phyloP scores from a whole-genome alignment of 37 sponge, comb jelly and placozoan genomes.

The Ianthella basta region DNA sequence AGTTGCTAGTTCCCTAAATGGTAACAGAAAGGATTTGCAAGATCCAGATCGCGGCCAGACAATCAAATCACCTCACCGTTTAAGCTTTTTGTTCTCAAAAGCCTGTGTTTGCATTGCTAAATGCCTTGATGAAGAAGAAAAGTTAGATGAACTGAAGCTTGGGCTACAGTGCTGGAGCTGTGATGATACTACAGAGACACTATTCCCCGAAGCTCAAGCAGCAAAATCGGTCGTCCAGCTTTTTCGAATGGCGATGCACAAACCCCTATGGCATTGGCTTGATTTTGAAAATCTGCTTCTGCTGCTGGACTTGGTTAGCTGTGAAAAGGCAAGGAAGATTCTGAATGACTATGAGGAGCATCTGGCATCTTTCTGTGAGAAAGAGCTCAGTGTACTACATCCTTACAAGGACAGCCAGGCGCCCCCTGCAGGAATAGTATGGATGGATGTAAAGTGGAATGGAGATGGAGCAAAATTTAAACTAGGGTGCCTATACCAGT shows the following conservation, averaged over 20 bases:
- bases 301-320: background rate
- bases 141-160: background rate
- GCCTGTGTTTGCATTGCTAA: background rate
- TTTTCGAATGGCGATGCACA: background rate
- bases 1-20: no score
- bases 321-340: background rate
- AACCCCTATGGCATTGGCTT: constrained; percentile 1
- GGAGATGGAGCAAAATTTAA: background rate
- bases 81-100: background rate
- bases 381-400: background rate
- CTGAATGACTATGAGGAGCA: background rate
- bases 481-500: background rate
- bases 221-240: background rate
- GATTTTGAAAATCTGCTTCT: background rate
- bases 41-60: no score
- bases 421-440: background rate
- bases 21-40: no score
- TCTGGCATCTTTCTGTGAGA: background rate
- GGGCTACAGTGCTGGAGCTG: background rate
- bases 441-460: constrained; percentile 14
- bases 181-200: background rate
- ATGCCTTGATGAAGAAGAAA: background rate
- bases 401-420: no score
- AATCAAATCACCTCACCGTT: background rate
- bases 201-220: background rate